Conservation (phyloP, 2,888 invertebrate species). For the Tachystola acroxantha region DNA sequence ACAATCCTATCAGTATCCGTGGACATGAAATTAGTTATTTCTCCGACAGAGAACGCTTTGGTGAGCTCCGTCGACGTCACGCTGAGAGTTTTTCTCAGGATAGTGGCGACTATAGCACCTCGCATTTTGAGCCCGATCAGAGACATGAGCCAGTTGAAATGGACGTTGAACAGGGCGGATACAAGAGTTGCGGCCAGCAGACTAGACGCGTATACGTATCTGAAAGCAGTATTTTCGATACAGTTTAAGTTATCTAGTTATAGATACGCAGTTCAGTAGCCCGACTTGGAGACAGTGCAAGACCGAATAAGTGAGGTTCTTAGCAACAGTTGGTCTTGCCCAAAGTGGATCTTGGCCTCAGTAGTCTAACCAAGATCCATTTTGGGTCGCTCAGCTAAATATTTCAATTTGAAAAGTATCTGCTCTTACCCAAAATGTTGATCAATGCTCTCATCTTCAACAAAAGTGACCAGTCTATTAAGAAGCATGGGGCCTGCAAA, state of each 20-base stretch:
- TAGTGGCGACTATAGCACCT: constrained; percentile 87
- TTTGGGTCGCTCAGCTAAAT: too few relatives aligned
- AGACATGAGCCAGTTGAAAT: constrained; percentile 93
- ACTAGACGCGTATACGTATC: constrained; percentile 61
- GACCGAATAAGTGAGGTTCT: too few relatives aligned
- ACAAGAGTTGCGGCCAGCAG: constrained; percentile 69
- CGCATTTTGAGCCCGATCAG: constrained; percentile 92
- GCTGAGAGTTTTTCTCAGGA: constrained; percentile 77
- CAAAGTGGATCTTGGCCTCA: too few relatives aligned
- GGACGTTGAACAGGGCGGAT: constrained; percentile 86
- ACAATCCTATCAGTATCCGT: constrained; percentile 97
- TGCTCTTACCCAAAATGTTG: constrained; percentile 79
- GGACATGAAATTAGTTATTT: constrained; percentile 97
- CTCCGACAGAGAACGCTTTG: constrained; percentile 82
- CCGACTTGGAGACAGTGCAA: too few relatives aligned
- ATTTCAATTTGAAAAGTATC: neutral
- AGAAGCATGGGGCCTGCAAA: constrained; percentile 95
- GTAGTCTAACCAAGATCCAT: too few relatives aligned
- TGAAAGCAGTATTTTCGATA: too few relatives aligned
- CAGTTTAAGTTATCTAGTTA: too few relatives aligned
- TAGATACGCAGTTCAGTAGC: too few relatives aligned
- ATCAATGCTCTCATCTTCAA: constrained; percentile 84
- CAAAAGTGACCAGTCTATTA: constrained; percentile 87
- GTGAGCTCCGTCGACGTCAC: constrained; percentile 66
- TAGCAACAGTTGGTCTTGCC: too few relatives aligned